phyloP scores from a whole-genome alignment of 2,888 invertebrate species.

The Agelastica alni region DNA sequence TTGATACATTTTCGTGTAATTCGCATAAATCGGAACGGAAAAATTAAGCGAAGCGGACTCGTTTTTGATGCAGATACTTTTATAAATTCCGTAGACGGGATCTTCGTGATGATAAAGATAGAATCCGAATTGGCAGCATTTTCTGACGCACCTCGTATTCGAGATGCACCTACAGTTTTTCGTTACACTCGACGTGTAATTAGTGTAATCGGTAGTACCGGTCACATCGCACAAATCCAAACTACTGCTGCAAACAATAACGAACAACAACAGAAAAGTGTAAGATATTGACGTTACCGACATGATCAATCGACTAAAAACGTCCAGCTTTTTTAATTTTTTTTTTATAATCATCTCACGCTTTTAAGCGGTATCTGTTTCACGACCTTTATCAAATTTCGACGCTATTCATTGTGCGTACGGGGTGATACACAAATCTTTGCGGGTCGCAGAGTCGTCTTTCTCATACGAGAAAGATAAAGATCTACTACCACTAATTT shows the following conservation, averaged over 20 bases:
- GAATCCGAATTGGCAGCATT: slow-evolving; percentile 38
- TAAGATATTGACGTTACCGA: not conserved
- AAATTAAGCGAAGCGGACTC: slow-evolving; percentile 14
- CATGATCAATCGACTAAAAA: slow-evolving; percentile 13
- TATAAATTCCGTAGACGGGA: not conserved
- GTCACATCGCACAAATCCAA: slow-evolving; percentile 12
- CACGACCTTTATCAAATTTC: slow-evolving; percentile 17
- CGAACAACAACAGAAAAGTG: not conserved
- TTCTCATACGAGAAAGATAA: too few species aligned
- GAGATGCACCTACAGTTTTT: slow-evolving; percentile 31
- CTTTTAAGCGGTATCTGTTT: slow-evolving; percentile 8
- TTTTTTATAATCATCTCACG: not conserved
- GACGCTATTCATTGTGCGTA: not conserved
- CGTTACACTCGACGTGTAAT: slow-evolving; percentile 21
- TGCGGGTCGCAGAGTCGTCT: too few species aligned
- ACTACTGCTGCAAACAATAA: not conserved
- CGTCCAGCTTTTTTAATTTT: too few species aligned
- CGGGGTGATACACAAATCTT: not conserved
- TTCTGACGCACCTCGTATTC: slow-evolving; percentile 31
- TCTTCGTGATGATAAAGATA: slow-evolving; percentile 25
- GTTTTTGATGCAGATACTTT: slow-evolving; percentile 4
- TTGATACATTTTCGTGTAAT: slow-evolving; percentile 2
- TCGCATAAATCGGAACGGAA: slow-evolving; percentile 23
- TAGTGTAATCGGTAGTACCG: slow-evolving; percentile 10
- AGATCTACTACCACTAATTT: too few species aligned